A percentile compares a stretch with the other conserved stretches of the same genome.
These are phyloP conservation scores for Psittacula echo DNA, from an alignment of 2,797 vertebrate genomes.

Conservation along the genomic window DNA sequence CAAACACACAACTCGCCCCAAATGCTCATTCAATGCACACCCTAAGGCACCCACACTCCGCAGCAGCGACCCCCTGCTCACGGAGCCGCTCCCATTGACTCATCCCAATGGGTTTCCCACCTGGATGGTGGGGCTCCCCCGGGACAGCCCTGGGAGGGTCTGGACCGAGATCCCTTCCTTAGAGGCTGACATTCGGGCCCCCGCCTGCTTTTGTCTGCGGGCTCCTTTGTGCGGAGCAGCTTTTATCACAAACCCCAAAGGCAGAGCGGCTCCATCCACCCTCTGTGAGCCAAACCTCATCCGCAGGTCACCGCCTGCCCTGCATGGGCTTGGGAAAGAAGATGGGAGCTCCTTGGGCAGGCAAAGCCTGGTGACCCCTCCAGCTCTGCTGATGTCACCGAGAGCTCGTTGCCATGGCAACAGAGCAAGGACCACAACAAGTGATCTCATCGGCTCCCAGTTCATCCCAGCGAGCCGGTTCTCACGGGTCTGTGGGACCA, in stretches of 20 bases:
- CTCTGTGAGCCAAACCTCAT: neutral
- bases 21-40: rapidly evolving
- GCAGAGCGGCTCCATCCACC: rapidly evolving
- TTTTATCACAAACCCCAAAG: neutral
- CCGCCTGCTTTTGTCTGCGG: neutral
- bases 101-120: neutral
- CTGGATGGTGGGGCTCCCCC: neutral
- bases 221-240: neutral
- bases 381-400: neutral
- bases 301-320: neutral
- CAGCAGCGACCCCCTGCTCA: neutral
- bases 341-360: neutral
- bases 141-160: neutral
- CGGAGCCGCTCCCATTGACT: neutral
- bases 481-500: neutral
- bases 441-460: neutral
- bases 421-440: neutral
- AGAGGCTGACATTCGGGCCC: rapidly evolving
- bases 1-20: neutral
- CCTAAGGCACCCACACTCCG: neutral
- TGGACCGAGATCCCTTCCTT: neutral
- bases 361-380: neutral
- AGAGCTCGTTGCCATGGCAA: neutral
- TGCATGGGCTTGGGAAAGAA: neutral
- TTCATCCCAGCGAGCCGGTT: neutral